Conservation (phyloP, 2,113 vertebrate genomes). For the Gnathonemus echidnorhynchus region DNA sequence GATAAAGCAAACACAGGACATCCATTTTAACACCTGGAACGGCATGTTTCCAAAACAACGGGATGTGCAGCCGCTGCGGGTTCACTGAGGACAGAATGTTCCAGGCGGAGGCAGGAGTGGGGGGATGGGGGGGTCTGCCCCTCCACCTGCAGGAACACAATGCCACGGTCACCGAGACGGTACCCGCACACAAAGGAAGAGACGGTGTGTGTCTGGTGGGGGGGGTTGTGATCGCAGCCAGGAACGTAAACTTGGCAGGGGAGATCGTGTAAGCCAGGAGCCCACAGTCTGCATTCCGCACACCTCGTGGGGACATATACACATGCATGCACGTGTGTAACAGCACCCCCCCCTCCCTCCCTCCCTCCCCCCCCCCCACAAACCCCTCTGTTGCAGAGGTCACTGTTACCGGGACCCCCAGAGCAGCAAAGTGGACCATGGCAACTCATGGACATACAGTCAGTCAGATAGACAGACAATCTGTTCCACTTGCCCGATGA, state of each 20-base stretch:
- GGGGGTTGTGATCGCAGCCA: conserved; percentile 42
- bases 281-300: conserved; percentile 45
- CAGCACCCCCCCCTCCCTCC: neutral
- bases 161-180: neutral
- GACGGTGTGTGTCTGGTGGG: neutral
- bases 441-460: conserved; percentile 35
- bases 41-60: conserved; percentile 2
- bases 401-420: conserved; percentile 47
- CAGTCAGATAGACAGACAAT: conserved; percentile 44
- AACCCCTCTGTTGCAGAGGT: neutral
- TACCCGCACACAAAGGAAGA: neutral
- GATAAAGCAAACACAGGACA: neutral
- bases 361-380: neutral
- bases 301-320: conserved; percentile 29
- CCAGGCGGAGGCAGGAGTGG: neutral
- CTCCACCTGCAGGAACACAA: neutral
- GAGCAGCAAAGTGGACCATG: conserved; percentile 55
- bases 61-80: neutral
- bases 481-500: conserved; percentile 60
- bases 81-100: neutral
- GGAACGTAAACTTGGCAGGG: conserved; percentile 49
- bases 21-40: conserved; percentile 4
- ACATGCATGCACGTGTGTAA: conserved; percentile 27
- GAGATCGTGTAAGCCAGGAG: conserved; percentile 38
- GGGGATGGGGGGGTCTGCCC: neutral